Conservation (phyloP, 2,113 vertebrate genomes). For the Callipepla californica region DNA sequence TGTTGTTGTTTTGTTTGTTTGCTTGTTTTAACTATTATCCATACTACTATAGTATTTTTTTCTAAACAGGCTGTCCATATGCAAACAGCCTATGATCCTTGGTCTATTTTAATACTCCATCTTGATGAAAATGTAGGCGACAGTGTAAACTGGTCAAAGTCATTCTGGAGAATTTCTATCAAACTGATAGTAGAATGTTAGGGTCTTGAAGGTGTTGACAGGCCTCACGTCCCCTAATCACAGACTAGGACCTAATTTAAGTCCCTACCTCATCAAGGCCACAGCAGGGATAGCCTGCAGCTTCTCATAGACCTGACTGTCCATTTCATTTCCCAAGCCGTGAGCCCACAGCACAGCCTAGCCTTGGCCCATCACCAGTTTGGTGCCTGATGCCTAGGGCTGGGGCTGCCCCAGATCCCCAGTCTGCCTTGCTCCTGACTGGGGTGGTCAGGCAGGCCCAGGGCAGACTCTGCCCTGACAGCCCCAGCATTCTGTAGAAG, state of each 20-base stretch:
- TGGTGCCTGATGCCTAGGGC: accelerated
- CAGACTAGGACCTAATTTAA: background rate
- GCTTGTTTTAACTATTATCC: background rate
- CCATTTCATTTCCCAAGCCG: background rate
- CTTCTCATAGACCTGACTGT: background rate
- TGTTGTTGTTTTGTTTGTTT: no score
- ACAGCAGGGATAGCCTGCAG: background rate
- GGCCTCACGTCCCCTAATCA: background rate
- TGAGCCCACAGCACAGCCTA: background rate
- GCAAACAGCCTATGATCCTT: background rate
- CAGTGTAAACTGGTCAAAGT: background rate
- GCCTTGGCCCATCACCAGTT: background rate
- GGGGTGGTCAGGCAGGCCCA: background rate
- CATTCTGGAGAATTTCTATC: background rate
- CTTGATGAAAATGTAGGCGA: background rate
- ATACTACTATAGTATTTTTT: background rate
- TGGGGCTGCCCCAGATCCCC: background rate
- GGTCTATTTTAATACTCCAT: background rate
- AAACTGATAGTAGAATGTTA: background rate
- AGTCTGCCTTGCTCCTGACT: background rate
- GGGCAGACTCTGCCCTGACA: background rate
- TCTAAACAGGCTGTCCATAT: background rate
- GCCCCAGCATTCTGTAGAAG: background rate
- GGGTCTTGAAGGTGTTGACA: background rate
- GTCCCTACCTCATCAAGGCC: background rate